phyloP scores from a whole-genome alignment of 2,797 vertebrate species.

The Alosa sapidissima region DNA sequence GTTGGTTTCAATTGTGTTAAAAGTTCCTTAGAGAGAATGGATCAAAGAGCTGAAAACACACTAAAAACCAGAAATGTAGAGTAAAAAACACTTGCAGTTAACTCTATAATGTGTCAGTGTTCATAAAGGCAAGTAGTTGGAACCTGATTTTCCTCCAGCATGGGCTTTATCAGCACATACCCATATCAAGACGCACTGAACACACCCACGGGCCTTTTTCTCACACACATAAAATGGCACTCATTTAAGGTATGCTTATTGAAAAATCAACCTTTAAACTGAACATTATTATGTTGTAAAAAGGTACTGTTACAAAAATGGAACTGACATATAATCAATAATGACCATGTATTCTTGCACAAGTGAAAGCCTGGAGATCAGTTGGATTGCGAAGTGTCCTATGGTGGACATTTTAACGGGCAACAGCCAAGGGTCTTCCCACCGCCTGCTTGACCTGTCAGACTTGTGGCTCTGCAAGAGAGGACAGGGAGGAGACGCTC shows the following conservation, averaged over 20 bases:
- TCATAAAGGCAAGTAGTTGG: slow-evolving; percentile 9
- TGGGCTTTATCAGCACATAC: neutral
- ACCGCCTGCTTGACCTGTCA: slow-evolving; percentile 37
- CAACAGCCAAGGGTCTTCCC: neutral
- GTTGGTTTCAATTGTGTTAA: slow-evolving; percentile 19
- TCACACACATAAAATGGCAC: neutral
- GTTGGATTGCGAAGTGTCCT: neutral
- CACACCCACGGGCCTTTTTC: neutral
- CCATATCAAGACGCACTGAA: neutral
- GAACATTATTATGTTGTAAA: too few relatives aligned
- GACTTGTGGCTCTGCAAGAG: slow-evolving; percentile 58
- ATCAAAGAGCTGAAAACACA: neutral
- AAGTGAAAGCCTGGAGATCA: neutral
- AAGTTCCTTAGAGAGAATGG: slow-evolving; percentile 4
- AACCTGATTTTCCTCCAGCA: neutral
- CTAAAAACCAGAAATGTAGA: neutral
- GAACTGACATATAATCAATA: neutral
- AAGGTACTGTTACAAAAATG: neutral
- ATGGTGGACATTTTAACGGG: neutral
- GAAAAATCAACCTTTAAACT: too few relatives aligned
- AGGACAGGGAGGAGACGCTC: slow-evolving; percentile 70
- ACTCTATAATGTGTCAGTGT: slow-evolving; percentile 4
- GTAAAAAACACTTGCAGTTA: neutral
- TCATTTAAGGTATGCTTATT: neutral
- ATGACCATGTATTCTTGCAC: neutral